Base-by-base conservation (phyloP, 2,797 vertebrate genomes). In the Lerista edwardsae region DNA sequence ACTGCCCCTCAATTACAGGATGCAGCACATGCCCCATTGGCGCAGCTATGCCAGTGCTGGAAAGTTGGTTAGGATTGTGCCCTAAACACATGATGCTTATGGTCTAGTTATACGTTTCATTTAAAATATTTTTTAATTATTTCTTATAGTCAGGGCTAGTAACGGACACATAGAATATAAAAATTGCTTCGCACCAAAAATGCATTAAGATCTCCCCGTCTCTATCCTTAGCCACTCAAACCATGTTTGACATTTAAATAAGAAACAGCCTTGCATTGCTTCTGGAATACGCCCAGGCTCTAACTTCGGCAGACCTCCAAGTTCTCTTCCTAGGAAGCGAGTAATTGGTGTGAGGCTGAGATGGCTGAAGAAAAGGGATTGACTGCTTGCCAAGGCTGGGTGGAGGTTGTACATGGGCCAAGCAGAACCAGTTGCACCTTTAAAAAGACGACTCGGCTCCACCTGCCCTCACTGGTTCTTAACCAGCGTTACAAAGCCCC, bases 261-360 rank as follows among this genome's bases (percentile, higher is more conserved):
- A 6, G 17, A 39, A 39, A 21, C 34, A 62, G 14, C 11, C 62
- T 75, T 80, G 73, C n/a, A 2, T 69, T 75, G 47, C 78, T 85
- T 47, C 55, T 72, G 67, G 65, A 84, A 72, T 71, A 71, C 29
- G 39, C 71, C 51, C 39, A 80, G 47, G 62, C 34, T 75, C 64
- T 75, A 51, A 31, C 72, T 80, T 85, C 80, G 84, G 84, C 84
- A 80, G 78, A 68, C 64, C 84, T 75, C 84, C 84, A 75, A 80
- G 84, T 85, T 85, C 62, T 77, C 84, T 75, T 85, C 78, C 72
- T 80, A 29, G 62, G 84, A 85, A 80, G 36, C 78, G 9, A 75
- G 71, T 75, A 80, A 80, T 69, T 75, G 78, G 72, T 80, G 62
- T 68, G 80, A 75, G 71, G 72, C 78, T 80, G 79, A 80, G 78